Percentiles rank a stretch among this genome's conserved stretches.
Conservation (phyloP, 2,888 invertebrate genomes). For the Cosmia trapezina region DNA sequence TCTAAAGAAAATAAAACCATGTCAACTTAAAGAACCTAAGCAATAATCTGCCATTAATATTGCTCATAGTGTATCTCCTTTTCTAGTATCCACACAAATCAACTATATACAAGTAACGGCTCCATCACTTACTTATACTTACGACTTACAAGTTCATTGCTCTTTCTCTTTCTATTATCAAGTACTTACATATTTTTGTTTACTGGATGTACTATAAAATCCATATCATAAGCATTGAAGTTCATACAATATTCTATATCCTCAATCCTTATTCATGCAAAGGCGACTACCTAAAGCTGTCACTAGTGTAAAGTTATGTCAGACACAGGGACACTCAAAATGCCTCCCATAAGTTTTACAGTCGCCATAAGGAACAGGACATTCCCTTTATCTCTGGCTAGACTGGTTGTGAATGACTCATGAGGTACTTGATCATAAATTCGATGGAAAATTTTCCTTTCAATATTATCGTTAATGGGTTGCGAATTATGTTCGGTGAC, state of each 20-base stretch:
- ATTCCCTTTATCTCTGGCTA: slow-evolving; percentile 58
- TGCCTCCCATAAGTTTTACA: slow-evolving; percentile 57
- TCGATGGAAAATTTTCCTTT: slow-evolving; percentile 69
- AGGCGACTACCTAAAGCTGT: slow-evolving; percentile 57
- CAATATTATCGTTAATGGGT: slow-evolving; percentile 71
- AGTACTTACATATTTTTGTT: slow-evolving; percentile 3
- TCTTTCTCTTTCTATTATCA: background rate
- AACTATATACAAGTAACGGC: background rate
- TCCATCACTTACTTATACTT: background rate
- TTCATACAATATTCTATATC: slow-evolving; percentile 46
- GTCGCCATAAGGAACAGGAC: slow-evolving; percentile 57
- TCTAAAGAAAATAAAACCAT: background rate
- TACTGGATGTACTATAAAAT: slow-evolving; percentile 16
- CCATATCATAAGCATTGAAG: slow-evolving; percentile 26
- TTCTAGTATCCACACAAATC: slow-evolving; percentile 11
- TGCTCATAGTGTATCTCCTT: background rate
- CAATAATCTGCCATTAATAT: slow-evolving; percentile 6
- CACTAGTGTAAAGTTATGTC: slow-evolving; percentile 57
- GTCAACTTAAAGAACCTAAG: background rate
- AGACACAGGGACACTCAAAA: slow-evolving; percentile 53
- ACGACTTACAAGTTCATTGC: background rate
- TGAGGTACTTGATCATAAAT: slow-evolving; percentile 68
- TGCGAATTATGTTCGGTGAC: slow-evolving; percentile 57
- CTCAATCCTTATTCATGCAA: slow-evolving; percentile 57
- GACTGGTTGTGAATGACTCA: slow-evolving; percentile 63